Percentiles rank a stretch among this genome's conserved stretches.
Conservation (phyloP, 1,140 invertebrate genomes). For the Coenobita brevimanus region DNA sequence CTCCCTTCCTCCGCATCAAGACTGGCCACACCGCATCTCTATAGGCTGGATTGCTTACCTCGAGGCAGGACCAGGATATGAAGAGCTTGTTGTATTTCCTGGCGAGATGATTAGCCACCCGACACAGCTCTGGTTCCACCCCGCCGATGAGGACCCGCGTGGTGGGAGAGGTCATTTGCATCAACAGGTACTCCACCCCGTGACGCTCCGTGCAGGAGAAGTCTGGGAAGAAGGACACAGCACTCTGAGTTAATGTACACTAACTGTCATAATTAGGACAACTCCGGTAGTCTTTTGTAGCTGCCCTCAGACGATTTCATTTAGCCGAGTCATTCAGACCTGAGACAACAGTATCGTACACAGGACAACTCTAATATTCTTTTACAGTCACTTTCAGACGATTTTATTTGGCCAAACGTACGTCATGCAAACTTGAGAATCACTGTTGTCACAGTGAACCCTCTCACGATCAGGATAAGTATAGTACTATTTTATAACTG, state of each 20-base stretch:
- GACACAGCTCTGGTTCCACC: constrained; percentile 45
- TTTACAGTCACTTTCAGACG: too few species aligned
- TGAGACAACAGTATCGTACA: too few species aligned
- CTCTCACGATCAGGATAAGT: too few species aligned
- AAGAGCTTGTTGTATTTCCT: constrained; percentile 53
- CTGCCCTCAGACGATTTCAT: neutral
- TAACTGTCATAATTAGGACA: neutral
- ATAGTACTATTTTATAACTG: too few species aligned
- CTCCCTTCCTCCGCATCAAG: too few species aligned
- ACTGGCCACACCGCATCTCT: too few species aligned
- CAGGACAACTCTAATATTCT: too few species aligned
- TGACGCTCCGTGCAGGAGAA: constrained; percentile 53
- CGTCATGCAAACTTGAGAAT: too few species aligned
- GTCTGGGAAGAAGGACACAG: constrained; percentile 1
- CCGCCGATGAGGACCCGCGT: constrained; percentile 51
- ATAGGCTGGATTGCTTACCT: constrained; percentile 21
- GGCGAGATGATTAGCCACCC: constrained; percentile 45
- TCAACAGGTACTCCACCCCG: constrained; percentile 55
- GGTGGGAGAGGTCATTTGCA: constrained; percentile 50
- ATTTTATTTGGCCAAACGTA: too few species aligned
- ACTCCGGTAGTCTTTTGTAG: neutral
- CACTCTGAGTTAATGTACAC: too few species aligned
- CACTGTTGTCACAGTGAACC: too few species aligned
- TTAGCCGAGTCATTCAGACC: too few species aligned
- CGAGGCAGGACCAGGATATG: constrained; percentile 48